phyloP scores from a whole-genome alignment of 2,888 invertebrate species.

The Allophyes oxyacanthae region DNA sequence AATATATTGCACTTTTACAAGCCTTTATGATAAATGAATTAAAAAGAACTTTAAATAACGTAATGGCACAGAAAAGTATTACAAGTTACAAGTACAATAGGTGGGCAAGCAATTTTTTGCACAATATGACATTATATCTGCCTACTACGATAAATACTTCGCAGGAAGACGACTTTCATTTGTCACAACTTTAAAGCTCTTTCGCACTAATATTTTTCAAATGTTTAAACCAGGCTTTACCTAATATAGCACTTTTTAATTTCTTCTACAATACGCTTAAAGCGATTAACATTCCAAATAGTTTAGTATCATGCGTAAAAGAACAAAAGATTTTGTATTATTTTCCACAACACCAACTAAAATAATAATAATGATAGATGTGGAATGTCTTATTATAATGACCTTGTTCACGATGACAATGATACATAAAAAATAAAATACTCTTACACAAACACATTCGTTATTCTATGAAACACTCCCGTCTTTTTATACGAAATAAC shows the following conservation, averaged over 20 bases:
- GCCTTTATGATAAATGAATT: slow-evolving; percentile 20
- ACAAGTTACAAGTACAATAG: slow-evolving; percentile 60
- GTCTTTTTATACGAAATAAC: background rate
- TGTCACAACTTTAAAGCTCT: slow-evolving; percentile 35
- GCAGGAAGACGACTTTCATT: slow-evolving; percentile 72
- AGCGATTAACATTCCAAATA: slow-evolving; percentile 3
- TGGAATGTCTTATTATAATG: slow-evolving; percentile 38
- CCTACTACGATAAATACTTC: slow-evolving; percentile 59
- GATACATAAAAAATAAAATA: slow-evolving; percentile 15
- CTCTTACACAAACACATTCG: slow-evolving; percentile 16
- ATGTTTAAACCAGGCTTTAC: slow-evolving; percentile 9
- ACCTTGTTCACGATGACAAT: slow-evolving; percentile 18
- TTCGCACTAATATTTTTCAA: slow-evolving; percentile 13
- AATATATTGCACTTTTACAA: slow-evolving; percentile 56
- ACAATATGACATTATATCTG: slow-evolving; percentile 56
- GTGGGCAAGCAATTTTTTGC: slow-evolving; percentile 71
- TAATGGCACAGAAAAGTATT: slow-evolving; percentile 74
- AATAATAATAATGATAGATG: slow-evolving; percentile 10
- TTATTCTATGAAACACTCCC: slow-evolving; percentile 1
- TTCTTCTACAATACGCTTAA: background rate
- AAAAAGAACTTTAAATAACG: slow-evolving; percentile 31
- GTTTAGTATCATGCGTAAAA: slow-evolving; percentile 23
- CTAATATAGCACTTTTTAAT: background rate
- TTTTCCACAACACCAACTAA: slow-evolving; percentile 16
- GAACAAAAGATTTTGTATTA: background rate